These are phyloP conservation scores for Caenorhabditis tropicalis DNA, from an alignment of 1,140 invertebrate genomes.

Conservation along the genomic window DNA sequence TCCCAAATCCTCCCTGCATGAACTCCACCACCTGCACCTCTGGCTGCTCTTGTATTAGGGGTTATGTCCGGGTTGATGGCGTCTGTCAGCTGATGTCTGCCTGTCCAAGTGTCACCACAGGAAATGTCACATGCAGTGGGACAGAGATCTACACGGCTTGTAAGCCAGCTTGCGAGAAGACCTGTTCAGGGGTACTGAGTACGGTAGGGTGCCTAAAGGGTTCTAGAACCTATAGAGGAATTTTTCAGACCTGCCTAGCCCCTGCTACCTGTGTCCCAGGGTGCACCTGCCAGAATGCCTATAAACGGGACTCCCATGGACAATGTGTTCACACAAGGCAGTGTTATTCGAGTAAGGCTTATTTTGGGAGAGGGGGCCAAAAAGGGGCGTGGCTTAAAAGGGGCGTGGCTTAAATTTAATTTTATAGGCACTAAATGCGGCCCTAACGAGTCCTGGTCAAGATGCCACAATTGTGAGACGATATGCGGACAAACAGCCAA, in stretches of 20 bases:
- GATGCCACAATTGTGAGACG: neutral
- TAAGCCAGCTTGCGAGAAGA: neutral
- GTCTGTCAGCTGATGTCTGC: neutral
- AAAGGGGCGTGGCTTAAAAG: too few relatives aligned
- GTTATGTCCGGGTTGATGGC: neutral
- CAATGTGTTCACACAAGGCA: constrained; percentile 2
- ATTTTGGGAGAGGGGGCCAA: neutral
- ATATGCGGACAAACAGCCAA: neutral
- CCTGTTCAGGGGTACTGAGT: neutral
- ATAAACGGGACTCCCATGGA: neutral
- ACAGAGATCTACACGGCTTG: neutral
- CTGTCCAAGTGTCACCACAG: neutral
- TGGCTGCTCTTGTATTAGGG: neutral
- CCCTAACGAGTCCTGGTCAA: neutral
- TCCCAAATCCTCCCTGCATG: neutral
- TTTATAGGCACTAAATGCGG: neutral
- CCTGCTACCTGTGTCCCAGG: neutral
- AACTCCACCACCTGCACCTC: neutral
- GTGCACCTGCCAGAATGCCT: neutral
- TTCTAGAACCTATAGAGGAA: too few relatives aligned
- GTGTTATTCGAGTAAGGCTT: neutral
- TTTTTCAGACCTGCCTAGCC: neutral
- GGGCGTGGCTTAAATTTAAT: too few relatives aligned
- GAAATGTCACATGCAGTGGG: neutral
- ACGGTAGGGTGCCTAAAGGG: neutral